Percentiles rank a stretch among this genome's conserved stretches.
Conservation (phyloP, 2,797 vertebrate species). For the Pipistrellus nathusii region DNA sequence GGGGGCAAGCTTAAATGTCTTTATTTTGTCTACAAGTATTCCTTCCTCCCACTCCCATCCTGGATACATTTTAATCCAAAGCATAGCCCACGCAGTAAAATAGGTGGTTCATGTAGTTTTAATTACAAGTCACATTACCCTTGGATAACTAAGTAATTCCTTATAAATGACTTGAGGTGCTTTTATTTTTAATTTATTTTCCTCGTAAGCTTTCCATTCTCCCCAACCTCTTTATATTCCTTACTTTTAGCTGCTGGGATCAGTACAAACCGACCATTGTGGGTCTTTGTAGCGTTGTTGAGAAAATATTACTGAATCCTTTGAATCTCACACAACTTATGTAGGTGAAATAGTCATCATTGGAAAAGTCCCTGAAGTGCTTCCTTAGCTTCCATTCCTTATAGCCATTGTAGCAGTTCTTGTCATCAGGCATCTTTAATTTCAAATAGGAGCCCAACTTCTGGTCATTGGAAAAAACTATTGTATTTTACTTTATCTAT, state of each 20-base stretch:
- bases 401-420: slow-evolving; percentile 5
- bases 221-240: not conserved
- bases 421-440: slow-evolving; percentile 26
- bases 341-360: not conserved
- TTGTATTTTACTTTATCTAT: not conserved
- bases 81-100: slow-evolving; percentile 40
- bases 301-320: not conserved
- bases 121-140: not conserved
- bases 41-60: slow-evolving; percentile 1
- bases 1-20: slow-evolving; percentile 68
- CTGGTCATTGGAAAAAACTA: slow-evolving; percentile 1
- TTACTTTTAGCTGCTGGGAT: not conserved
- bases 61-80: slow-evolving; percentile 35
- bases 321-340: slow-evolving; percentile 22
- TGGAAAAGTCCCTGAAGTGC: not conserved
- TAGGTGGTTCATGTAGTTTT: not conserved
- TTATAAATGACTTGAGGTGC: not conserved
- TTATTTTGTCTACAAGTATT: slow-evolving; percentile 54
- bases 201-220: not conserved
- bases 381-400: slow-evolving; percentile 46
- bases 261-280: not conserved
- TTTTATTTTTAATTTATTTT: slow-evolving; percentile 52
- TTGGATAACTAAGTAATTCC: slow-evolving; percentile 35
- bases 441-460: slow-evolving; percentile 16
- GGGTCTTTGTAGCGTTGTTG: not conserved